phyloP scores from a whole-genome alignment of 2,797 vertebrate species.

The Muscicapa comitata region DNA sequence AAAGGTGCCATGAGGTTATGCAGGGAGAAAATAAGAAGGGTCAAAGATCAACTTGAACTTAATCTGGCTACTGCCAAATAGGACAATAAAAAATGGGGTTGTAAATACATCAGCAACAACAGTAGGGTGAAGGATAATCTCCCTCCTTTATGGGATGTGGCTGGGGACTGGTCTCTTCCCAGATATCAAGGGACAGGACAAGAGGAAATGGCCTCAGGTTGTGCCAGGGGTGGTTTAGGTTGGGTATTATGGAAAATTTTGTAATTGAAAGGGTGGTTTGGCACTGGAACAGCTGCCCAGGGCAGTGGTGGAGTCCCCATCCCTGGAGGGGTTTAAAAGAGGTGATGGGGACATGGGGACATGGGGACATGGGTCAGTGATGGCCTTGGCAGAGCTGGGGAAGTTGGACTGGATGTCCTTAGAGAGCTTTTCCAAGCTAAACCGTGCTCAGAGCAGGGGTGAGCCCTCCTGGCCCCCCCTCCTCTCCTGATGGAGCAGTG shows the following conservation, averaged over 20 bases:
- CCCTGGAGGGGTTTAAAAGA: not conserved
- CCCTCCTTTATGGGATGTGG: not conserved
- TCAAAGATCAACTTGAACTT: not conserved
- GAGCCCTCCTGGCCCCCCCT: not conserved
- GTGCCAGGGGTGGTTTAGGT: not conserved
- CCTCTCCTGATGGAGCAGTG: rapidly evolving
- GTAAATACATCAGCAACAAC: not conserved
- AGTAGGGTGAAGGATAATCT: not conserved
- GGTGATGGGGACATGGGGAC: not conserved
- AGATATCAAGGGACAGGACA: not conserved
- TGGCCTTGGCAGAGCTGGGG: not conserved
- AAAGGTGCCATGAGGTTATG: not conserved
- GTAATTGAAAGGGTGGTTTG: too few species aligned
- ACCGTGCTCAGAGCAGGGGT: not conserved
- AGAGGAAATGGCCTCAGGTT: not conserved
- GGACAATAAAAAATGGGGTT: not conserved
- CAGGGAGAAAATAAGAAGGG: not conserved
- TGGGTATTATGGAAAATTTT: not conserved
- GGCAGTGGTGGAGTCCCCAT: not conserved
- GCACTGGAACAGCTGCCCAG: not conserved
- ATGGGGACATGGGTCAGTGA: not conserved
- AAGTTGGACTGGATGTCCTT: not conserved
- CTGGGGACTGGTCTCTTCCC: not conserved
- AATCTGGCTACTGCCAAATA: not conserved
- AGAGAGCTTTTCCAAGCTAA: not conserved